Evolutionary conservation across 2,888 invertebrate genomes (phyloP), one percentile per base, ranked within the genome.

Genomic region (Eumerus sabulonum): DNA sequence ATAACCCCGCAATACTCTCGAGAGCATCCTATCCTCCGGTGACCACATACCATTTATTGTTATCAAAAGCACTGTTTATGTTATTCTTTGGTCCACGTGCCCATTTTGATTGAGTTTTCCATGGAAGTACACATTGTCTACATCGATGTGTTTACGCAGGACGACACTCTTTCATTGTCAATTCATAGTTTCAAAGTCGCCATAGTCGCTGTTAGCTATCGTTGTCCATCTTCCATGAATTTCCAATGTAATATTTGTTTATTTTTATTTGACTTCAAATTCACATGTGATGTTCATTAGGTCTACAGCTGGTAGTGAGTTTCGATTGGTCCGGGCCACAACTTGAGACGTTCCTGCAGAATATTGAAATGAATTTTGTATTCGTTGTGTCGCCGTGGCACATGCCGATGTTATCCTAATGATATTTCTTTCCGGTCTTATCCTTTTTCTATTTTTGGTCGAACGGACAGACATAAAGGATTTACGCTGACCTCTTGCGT

Each of bases 201-300:
- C 18, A n/a, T 45, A 54, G 44, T 64, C 38, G 18, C 45, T 51
- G 51, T 53, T 7, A 67, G 51, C 47, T 56, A 47, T 27, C 3
- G 27, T 7, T 27, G 27, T 27, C 7, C 27, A 7, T 27, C 40
- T 77, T 77, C 73, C 62, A 27, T 19, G 73, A 77, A 79, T 47
- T 64, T 73, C 59, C 7, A 68, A 79, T 79, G 79, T 53, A 73
- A 73, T 79, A 79, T 79, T 70, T 79, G 74, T 79, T 79, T 79
- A 74, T 79, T 79, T 79, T 73, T 45, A 56, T 62, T 64, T 74
- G 68, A 60, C 63, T 77, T 38, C 9, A 27, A 14, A 27, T 19
- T 57, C 77, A 73, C 74, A 74, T 70, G 56, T 74, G 79, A 64
- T 59, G 51, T 56, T 79, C 59, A 60, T 74, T 79, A 64, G 67